Conservation (phyloP, 2,113 vertebrate species). For the Vidua macroura region DNA sequence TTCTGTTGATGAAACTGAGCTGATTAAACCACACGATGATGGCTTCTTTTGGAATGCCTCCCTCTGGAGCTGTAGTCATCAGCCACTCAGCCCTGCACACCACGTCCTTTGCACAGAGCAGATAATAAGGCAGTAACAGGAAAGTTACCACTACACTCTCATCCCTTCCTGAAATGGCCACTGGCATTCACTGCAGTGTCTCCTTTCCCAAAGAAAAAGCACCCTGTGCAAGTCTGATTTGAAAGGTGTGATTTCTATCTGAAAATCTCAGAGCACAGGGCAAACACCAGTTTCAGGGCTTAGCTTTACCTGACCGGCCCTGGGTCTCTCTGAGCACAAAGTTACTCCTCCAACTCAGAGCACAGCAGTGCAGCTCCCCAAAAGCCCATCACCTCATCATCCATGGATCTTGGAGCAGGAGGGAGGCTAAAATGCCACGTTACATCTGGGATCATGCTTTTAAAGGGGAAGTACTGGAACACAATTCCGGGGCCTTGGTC, state of each 20-base stretch:
- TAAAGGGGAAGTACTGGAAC: not conserved
- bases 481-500: fast-evolving
- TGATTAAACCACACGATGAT: not conserved
- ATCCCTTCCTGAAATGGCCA: not conserved
- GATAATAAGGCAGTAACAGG: not conserved
- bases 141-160: not conserved
- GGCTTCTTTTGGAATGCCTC: not conserved
- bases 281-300: not conserved
- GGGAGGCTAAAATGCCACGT: not conserved
- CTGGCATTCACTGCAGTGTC: not conserved
- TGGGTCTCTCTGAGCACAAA: not conserved
- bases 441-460: not conserved
- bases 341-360: not conserved
- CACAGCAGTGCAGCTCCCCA: not conserved
- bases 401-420: not conserved
- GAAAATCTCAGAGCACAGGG: not conserved
- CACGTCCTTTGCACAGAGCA: not conserved
- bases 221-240: not conserved
- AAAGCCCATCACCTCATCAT: not conserved
- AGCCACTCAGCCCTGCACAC: not conserved
- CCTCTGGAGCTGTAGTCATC: not conserved
- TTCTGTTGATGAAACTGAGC: not conserved
- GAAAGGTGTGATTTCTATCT: not conserved
- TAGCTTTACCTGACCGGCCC: not conserved
- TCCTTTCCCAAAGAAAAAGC: not conserved